These are phyloP conservation scores for honey bee (Apis mellifera) DNA, from an alignment of 1,140 invertebrate genomes.

Conservation along the genomic window DNA sequence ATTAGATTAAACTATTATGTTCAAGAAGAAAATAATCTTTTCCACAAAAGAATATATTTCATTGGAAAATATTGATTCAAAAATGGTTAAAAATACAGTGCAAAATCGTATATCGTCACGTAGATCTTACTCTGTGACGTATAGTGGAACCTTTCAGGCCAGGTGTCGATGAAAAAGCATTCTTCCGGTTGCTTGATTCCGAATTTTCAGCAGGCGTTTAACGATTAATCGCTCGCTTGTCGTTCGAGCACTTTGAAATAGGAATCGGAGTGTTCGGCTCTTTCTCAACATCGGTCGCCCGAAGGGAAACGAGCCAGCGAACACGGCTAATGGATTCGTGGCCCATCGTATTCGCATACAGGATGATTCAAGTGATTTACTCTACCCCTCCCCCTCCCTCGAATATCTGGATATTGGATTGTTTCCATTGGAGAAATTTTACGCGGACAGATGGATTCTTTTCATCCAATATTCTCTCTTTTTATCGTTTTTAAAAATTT, in stretches of 20 bases:
- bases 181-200: slow-evolving; percentile 32
- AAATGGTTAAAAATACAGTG: no score
- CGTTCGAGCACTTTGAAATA: slow-evolving; percentile 58
- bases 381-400: neutral
- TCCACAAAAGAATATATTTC: no score
- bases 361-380: slow-evolving; percentile 5
- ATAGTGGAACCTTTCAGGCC: neutral
- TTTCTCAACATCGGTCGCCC: slow-evolving; percentile 42
- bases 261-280: slow-evolving; percentile 51
- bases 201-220: slow-evolving; percentile 55
- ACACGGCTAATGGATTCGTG: slow-evolving; percentile 67
- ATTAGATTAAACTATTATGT: no score
- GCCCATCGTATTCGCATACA: slow-evolving; percentile 62
- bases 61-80: no score
- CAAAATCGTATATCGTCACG: neutral
- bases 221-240: slow-evolving; percentile 57
- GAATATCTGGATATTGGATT: neutral
- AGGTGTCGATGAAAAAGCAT: slow-evolving; percentile 29
- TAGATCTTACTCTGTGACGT: neutral
- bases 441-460: neutral
- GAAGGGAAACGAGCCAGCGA: slow-evolving; percentile 59
- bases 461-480: neutral
- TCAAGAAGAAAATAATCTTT: no score
- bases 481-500: no score
- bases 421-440: no score